phyloP scores from a whole-genome alignment of 2,888 invertebrate species.

The Noctua pronuba region DNA sequence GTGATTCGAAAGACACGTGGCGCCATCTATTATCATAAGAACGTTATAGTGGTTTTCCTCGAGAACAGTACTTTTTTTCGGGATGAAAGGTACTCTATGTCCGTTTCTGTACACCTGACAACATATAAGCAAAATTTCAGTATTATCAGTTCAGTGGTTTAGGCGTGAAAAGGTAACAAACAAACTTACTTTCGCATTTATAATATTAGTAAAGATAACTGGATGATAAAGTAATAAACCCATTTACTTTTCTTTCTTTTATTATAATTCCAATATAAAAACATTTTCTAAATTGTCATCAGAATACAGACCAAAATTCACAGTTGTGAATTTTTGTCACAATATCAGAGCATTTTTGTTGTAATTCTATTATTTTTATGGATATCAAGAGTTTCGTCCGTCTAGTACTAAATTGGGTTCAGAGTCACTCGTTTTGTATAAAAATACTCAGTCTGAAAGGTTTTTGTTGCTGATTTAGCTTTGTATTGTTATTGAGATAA shows the following conservation, averaged over 20 bases:
- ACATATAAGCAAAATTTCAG: too few species aligned
- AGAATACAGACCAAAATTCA: neutral
- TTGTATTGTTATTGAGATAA: constrained; percentile 17
- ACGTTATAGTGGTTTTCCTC: too few species aligned
- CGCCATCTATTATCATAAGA: too few species aligned
- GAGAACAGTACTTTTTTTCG: too few species aligned
- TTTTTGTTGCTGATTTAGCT: constrained; percentile 30
- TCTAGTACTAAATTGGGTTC: constrained; percentile 20
- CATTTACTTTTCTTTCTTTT: neutral
- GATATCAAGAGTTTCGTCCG: constrained; percentile 1
- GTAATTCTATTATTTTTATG: constrained; percentile 1
- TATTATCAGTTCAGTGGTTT: too few species aligned
- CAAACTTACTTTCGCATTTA: too few species aligned
- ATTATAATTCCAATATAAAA: constrained; percentile 1
- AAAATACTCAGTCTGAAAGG: constrained; percentile 46
- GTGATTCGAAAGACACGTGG: too few species aligned
- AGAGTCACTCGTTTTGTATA: constrained; percentile 23
- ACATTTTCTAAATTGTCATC: constrained; percentile 20
- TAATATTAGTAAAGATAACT: too few species aligned
- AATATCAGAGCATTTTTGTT: constrained; percentile 1
- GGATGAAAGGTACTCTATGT: too few species aligned
- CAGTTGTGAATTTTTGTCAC: constrained; percentile 12
- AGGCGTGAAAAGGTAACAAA: too few species aligned
- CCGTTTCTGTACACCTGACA: too few species aligned
- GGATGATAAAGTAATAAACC: neutral